Conservation (phyloP, 2,888 invertebrate species). For the Euproctis similis region DNA sequence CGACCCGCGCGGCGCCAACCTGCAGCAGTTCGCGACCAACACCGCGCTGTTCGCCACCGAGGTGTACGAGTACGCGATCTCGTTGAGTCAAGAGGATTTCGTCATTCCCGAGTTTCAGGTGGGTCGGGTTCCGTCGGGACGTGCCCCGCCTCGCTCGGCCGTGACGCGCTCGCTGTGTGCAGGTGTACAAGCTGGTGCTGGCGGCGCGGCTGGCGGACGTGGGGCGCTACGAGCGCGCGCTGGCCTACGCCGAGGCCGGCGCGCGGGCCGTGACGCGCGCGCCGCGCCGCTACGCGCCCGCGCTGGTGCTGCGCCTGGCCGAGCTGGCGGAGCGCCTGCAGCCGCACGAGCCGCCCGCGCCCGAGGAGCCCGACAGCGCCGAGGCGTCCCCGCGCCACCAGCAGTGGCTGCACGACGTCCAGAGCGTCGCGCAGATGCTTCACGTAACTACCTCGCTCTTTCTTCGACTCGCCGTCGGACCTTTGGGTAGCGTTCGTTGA, state of each 20-base stretch:
- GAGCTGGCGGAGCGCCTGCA: conserved; percentile 56
- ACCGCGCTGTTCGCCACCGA: conserved; percentile 95
- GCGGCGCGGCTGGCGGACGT: conserved; percentile 83
- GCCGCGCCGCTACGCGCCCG: conserved; percentile 65
- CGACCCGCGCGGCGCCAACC: conserved; percentile 78
- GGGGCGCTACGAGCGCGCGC: conserved; percentile 86
- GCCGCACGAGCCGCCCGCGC: conserved; percentile 36
- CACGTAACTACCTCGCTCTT: too few species aligned
- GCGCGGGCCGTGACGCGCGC: conserved; percentile 79
- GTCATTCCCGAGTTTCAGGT: conserved; percentile 85
- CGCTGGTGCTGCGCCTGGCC: conserved; percentile 49
- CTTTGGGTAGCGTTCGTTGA: too few species aligned
- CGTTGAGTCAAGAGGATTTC: conserved; percentile 83
- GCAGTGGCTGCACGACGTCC: conserved; percentile 49
- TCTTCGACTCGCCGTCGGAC: too few species aligned
- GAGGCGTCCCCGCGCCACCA: conserved; percentile 46
- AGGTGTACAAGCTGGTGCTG: conserved; percentile 90
- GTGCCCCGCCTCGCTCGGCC: too few species aligned
- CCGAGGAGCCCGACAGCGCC: conserved; percentile 39
- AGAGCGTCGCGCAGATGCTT: conserved; percentile 27
- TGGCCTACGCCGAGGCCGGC: conserved; percentile 89
- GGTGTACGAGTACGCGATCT: conserved; percentile 94
- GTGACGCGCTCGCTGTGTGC: conserved; percentile 10
- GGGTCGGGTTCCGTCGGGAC: too few species aligned
- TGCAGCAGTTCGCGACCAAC: conserved; percentile 82